Evolutionary conservation across 2,113 vertebrate species (phyloP), one percentile per base, ranked within the genome.

Genomic region (Lampris megalopsis): DNA sequence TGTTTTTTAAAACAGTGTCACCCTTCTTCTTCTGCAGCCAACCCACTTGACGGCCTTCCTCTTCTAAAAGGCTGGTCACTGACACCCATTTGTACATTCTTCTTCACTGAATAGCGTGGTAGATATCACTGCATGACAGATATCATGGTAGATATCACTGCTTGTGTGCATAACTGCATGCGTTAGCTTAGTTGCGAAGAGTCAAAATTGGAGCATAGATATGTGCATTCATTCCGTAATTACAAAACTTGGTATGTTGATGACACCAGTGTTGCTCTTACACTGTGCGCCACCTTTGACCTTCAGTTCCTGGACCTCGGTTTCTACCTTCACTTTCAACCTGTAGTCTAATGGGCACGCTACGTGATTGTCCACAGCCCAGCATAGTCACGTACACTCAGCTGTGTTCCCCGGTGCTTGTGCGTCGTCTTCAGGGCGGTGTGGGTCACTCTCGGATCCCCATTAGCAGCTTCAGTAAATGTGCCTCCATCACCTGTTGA

Each of bases 401-500:
- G 45, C 10, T n/a, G 61, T 63, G 49, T 13, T 63, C 67, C 67
- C 37, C 45, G 43, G 56, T 50, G 24, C 67, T 35, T 52, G 57
- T 60, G 7, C 45, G 41, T 42, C 47, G 13, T 71, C 54, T 47
- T 70, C 43, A 9, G 59, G 24, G n/a, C 9, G 52, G 61, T 5
- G 9, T 61, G 52, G 61, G 8, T 94, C 93, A 99, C 73, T 98
- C 97, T 92, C 97, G 96, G 90, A 98, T 96, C 66, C 93, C 98
- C 79, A 98, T 97, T 85, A 99, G 95, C 41, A 99, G 91, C 88
- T 95, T 96, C 83, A 99, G 81, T 77, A 99, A 91, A 82, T 99
- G 97, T 35, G 96, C 95, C 78, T 99, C 97, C 86, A 99, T 98
- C 81, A 97, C 97, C 95, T 99, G 98, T 94, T 99, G 98, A 91